phyloP scores from a whole-genome alignment of 2,888 invertebrate species.

The Endomychus coccineus region DNA sequence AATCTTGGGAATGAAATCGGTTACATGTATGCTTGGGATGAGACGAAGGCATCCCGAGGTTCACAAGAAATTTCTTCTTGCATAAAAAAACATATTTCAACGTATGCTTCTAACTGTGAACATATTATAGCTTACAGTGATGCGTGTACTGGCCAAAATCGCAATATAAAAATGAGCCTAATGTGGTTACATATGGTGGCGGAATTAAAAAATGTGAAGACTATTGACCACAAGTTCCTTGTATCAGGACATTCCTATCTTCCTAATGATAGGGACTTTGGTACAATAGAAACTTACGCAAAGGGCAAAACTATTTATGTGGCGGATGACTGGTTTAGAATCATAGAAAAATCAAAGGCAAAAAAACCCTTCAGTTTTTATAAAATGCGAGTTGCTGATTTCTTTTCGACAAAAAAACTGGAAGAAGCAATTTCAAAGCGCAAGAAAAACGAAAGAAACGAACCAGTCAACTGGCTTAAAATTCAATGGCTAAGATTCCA shows the following conservation, averaged over 20 bases:
- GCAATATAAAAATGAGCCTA: constrained; percentile 8
- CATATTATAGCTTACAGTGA: constrained; percentile 10
- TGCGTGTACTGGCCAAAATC: constrained; percentile 12
- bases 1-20: constrained; percentile 1
- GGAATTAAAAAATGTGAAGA: constrained; percentile 15
- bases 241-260: constrained; percentile 9
- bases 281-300: too few relatives aligned
- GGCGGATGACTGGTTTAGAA: constrained; percentile 1
- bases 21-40: constrained; percentile 12
- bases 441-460: constrained; percentile 15
- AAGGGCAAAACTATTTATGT: too few relatives aligned
- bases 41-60: constrained; percentile 9
- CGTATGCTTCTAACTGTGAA: too few relatives aligned
- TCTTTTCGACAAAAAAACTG: constrained; percentile 14
- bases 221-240: constrained; percentile 10
- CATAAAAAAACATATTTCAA: constrained; percentile 8
- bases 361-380: too few relatives aligned
- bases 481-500: constrained; percentile 20
- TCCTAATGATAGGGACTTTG: constrained; percentile 16
- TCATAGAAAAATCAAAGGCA: constrained; percentile 1
- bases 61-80: constrained; percentile 11
- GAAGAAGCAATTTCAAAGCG: constrained; percentile 17
- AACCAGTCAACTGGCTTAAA: constrained; percentile 19
- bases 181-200: constrained; percentile 15
- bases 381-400: constrained; percentile 18